These are phyloP conservation scores for Goniozus legneri DNA, from an alignment of 1,140 invertebrate genomes.

Conservation along the genomic window DNA sequence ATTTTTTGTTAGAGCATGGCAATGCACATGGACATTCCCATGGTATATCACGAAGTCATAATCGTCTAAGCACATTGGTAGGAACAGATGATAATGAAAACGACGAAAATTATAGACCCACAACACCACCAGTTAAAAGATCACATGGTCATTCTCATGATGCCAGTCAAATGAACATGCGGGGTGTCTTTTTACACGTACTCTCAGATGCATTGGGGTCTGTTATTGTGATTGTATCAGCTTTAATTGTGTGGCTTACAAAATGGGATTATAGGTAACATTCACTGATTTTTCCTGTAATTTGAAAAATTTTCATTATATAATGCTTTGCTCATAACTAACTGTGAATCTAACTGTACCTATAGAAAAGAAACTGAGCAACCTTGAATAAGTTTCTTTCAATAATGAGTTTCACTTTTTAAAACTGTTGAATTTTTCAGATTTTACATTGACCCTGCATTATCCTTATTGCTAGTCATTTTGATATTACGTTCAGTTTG, in stretches of 20 bases:
- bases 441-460: slow-evolving; percentile 88
- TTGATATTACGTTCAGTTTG: slow-evolving; percentile 81
- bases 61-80: slow-evolving; percentile 61
- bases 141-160: slow-evolving; percentile 60
- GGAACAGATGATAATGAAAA: slow-evolving; percentile 78
- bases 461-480: slow-evolving; percentile 80
- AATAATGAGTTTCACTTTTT: background rate
- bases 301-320: too few relatives aligned
- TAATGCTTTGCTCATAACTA: too few relatives aligned
- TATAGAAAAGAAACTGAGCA: too few relatives aligned
- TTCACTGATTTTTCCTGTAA: background rate
- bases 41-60: slow-evolving; percentile 62
- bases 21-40: slow-evolving; percentile 71
- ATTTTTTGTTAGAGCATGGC: slow-evolving; percentile 66
- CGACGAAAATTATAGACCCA: slow-evolving; percentile 65
- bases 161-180: slow-evolving; percentile 92
- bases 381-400: too few relatives aligned
- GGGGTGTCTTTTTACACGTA: slow-evolving; percentile 95
- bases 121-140: slow-evolving; percentile 44
- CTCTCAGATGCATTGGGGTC: slow-evolving; percentile 94
- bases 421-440: slow-evolving; percentile 22
- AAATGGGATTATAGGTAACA: slow-evolving; percentile 70
- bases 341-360: too few relatives aligned
- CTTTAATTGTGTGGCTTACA: slow-evolving; percentile 83
- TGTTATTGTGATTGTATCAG: slow-evolving; percentile 93